These are phyloP conservation scores for Portunus trituberculatus DNA, from an alignment of 1,140 invertebrate genomes.

Conservation along the genomic window DNA sequence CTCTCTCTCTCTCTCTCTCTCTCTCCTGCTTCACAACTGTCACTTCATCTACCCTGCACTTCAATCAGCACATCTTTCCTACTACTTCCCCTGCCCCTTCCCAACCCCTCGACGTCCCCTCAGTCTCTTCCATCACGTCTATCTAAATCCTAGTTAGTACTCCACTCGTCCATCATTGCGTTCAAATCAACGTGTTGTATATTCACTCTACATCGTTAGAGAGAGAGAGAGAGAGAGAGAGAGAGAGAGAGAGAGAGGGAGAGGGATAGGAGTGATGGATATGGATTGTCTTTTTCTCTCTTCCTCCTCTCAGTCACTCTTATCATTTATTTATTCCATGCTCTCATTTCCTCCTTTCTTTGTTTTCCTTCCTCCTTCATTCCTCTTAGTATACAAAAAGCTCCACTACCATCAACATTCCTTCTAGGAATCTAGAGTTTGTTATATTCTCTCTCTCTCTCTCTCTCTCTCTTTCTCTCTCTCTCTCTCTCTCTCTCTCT, in stretches of 20 bases:
- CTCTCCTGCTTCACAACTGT: neutral
- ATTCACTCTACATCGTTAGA: neutral
- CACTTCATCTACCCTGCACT: neutral
- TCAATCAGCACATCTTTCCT: neutral
- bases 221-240: conserved; percentile 20
- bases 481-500: too few relatives aligned
- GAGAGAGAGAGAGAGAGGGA: neutral
- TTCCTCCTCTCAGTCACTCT: neutral
- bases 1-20: neutral
- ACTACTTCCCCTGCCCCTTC: neutral
- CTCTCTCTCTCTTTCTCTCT: too few relatives aligned
- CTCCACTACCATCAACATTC: too few relatives aligned
- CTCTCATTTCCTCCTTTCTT: neutral
- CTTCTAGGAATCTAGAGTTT: too few relatives aligned
- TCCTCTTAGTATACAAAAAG: too few relatives aligned
- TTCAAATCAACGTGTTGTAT: neutral
- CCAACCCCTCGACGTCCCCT: neutral
- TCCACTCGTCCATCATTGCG: neutral
- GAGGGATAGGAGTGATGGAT: neutral
- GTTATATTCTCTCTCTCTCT: too few relatives aligned
- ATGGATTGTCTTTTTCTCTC: neutral
- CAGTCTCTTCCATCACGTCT: neutral
- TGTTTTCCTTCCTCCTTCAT: neutral
- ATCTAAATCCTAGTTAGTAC: neutral
- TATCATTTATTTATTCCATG: neutral